Base-by-base conservation (phyloP, 1,140 invertebrate genomes). In the Ectropis grisescens region DNA sequence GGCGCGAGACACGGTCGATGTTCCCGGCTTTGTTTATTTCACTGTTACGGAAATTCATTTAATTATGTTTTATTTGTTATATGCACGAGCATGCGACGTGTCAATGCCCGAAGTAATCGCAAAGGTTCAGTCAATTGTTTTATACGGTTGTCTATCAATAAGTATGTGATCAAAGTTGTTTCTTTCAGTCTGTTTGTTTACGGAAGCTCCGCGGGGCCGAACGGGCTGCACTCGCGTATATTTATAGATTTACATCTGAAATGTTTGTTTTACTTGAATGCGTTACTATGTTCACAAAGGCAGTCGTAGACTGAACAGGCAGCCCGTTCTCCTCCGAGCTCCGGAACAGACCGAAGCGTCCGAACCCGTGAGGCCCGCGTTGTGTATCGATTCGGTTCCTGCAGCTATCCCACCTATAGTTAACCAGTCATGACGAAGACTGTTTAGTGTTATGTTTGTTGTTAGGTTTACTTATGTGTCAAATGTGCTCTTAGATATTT, bases 401-500 rank as follows among this genome's bases (percentile, higher is more conserved):
- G 56, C 42, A 54, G 43, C 41, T 39, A 75, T 71, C 76, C 76
- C 72, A 76, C 76, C 70, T 74, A 61, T 65, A 64, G 57, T 66
- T 67, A 46, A 61, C 58, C 72, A 75, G 70, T 78, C 70, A 74
- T 43, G 37, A 50, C 42, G 54, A 80, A 80, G 75, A 80, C 75
- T 80, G 75, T 64, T 67, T 70, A 65, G 67, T 52, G 52, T 75
- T 68, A 72, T 59, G 51, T 66, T 60, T 53, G 57, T 60, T 69
- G 30, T 58, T 64, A 66, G 45, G 37, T 60, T 57, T 59, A 56
- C 39, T 42, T 58, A 33, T 44, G 46, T 57, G 36, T 53, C 40
- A 41, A 53, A 46, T 43, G 36, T 43, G 37, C 47, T 48, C 44
- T 48, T 37, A 51, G 31, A 43, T 47, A 54, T 48, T 29, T 39